phyloP scores from a whole-genome alignment of 2,113 vertebrate genomes.

The Heterochromis multidens region DNA sequence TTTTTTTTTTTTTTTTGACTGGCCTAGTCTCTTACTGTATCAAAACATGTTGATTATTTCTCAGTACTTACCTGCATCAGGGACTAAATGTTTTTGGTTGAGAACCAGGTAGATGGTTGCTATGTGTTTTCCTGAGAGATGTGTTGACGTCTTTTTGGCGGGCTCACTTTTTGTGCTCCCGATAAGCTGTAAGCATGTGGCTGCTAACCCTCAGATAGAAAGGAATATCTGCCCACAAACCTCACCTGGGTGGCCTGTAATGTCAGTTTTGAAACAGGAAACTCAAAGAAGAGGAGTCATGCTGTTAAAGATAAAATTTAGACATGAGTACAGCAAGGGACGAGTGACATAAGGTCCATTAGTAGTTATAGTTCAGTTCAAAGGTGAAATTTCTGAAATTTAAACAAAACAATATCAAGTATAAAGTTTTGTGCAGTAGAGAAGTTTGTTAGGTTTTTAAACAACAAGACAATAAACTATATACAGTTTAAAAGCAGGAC shows the following conservation, averaged over 20 bases:
- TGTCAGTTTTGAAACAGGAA: neutral
- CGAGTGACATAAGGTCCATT: neutral
- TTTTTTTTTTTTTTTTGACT: neutral
- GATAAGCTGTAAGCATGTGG: neutral
- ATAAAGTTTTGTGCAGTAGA: neutral
- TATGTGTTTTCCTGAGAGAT: neutral
- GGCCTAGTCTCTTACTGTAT: neutral
- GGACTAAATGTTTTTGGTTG: neutral
- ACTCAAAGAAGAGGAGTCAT: fast-evolving
- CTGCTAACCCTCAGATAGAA: neutral
- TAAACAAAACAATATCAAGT: neutral
- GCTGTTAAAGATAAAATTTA: neutral
- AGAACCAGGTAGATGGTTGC: fast-evolving
- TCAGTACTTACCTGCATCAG: neutral
- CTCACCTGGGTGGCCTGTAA: neutral
- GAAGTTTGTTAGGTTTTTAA: neutral
- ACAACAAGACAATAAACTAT: neutral
- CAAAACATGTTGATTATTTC: neutral
- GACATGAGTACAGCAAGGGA: neutral
- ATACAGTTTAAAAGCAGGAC: neutral
- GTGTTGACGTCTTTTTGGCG: neutral
- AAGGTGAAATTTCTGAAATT: neutral
- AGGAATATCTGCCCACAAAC: neutral
- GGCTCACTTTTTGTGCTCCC: neutral
- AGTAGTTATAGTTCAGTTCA: neutral